Evolutionary conservation across 2,888 invertebrate genomes (phyloP).

Genomic region (Diplolepis rosae): DNA sequence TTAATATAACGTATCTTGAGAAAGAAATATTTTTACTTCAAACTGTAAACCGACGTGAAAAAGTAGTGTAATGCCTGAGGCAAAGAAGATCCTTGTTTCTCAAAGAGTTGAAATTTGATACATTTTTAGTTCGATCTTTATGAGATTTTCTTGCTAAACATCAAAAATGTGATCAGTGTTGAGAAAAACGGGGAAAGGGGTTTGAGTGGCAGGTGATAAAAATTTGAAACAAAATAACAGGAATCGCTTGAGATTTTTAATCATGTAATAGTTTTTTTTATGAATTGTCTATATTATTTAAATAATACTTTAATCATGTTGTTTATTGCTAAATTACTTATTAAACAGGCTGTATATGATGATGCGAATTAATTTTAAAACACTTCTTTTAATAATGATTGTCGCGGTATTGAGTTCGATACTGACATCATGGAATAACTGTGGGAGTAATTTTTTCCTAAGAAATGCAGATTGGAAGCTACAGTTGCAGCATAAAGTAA

Average conservation of each 20-base stretch:
- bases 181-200: background rate
- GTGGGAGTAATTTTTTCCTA: conserved; percentile 77
- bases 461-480: conserved; percentile 66
- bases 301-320: background rate
- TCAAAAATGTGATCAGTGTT: background rate
- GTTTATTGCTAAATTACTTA: too few relatives aligned
- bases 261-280: background rate
- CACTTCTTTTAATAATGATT: conserved; percentile 77
- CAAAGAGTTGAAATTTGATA: too few relatives aligned
- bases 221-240: background rate
- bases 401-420: conserved; percentile 79
- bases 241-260: background rate
- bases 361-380: conserved; percentile 87
- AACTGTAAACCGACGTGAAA: too few relatives aligned
- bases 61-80: too few relatives aligned
- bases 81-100: too few relatives aligned
- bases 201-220: background rate
- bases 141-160: too few relatives aligned
- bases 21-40: too few relatives aligned
- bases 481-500: conserved; percentile 67
- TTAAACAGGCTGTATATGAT: conserved; percentile 77
- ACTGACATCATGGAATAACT: conserved; percentile 85
- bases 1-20: too few relatives aligned
- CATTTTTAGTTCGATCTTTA: too few relatives aligned
- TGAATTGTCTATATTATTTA: background rate